Evolutionary conservation across 1,140 invertebrate genomes (phyloP), one percentile per base, ranked within the genome.

Genomic region (Mylabris phalerata): DNA sequence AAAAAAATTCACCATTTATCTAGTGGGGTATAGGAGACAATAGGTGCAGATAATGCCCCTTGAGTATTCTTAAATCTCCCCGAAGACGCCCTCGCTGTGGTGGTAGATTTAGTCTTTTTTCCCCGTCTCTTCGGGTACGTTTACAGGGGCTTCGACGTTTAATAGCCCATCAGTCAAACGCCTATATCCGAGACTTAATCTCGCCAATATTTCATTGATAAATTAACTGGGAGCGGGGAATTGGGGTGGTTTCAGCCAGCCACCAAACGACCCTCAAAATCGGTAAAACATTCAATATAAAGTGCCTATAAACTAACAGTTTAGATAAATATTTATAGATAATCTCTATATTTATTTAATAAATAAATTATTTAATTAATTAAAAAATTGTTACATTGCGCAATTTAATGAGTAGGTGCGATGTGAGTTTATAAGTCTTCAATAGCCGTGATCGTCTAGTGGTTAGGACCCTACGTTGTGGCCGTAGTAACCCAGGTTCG

Each of bases 381-480:
- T 19, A 19, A 19, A 19, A 19, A 19, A 19, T 13, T 13, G 19
- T 19, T 19, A 1, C 1, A 19, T 19, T 19, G 19, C 19, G 19
- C 19, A 19, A 19, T 19, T 19, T 19, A 19, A 19, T 19, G 19
- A 6, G 11, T 13, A 5, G 5, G n/a, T 45, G 4, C 5, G 11
- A 45, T 2, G 0, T 9, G 3, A 32, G 0, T 32, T 32, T 32
- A 3, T 7, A 32, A 5, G 54, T 60, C 62, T 60, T 52, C 59
- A 46, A 59, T 68, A 70, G 68, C 68, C 68, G 68, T 70, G 68
- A 70, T 70, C 68, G 68, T 70, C 68, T 70, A 70, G 68, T 70
- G 68, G 68, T 70, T 70, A 70, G 68, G 68, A 70, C 68, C 68
- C 68, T 70, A 70, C 68, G 68, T 70, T 70, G 68, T 70, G 68